A percentile compares a stretch with the other conserved stretches of the same genome.
Evolutionary conservation across 2,797 vertebrate genomes (phyloP).

Genomic region (Heteromormyrus szaboi): DNA sequence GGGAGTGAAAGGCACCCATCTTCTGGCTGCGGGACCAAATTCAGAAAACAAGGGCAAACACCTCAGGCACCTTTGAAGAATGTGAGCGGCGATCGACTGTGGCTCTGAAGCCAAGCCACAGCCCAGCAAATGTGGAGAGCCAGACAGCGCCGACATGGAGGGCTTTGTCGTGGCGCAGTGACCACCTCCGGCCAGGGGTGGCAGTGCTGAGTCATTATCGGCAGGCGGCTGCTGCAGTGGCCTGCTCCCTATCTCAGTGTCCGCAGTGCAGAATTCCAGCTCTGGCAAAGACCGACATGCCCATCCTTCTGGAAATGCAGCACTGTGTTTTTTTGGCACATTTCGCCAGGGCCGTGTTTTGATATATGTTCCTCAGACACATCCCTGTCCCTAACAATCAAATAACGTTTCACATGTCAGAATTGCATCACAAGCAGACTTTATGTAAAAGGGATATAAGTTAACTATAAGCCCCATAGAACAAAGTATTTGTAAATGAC

Average conservation of each 20-base stretch:
- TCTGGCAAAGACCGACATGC: background rate
- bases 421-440: background rate
- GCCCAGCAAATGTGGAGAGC: background rate
- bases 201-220: background rate
- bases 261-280: slow-evolving; percentile 16
- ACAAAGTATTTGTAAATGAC: background rate
- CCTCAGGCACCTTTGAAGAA: background rate
- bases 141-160: background rate
- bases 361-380: background rate
- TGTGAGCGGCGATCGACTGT: background rate
- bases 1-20: background rate
- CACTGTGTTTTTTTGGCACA: background rate
- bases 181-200: background rate
- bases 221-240: background rate
- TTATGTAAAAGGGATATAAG: background rate
- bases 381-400: background rate
- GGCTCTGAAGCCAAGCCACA: background rate
- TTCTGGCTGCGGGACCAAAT: background rate
- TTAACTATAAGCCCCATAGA: background rate
- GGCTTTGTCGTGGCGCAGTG: background rate
- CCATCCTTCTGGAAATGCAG: background rate
- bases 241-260: background rate
- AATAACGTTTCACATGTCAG: background rate
- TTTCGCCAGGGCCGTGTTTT: background rate
- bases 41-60: background rate